Conservation (phyloP, 2,888 invertebrate species). For the Netelia fuscicornis region DNA sequence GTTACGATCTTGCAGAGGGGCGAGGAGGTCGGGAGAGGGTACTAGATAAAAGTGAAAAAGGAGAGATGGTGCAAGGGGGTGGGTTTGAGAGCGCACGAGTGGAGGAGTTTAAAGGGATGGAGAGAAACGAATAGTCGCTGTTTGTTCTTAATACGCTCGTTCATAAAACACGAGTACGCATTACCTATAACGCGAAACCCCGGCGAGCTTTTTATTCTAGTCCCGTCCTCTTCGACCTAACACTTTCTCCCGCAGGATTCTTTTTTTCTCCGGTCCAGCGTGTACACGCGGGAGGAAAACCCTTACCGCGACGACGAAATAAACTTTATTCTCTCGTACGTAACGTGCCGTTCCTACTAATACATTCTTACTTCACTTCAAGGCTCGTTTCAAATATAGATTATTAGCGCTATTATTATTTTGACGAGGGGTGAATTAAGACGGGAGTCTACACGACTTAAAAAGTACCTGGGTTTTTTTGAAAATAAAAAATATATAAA, state of each 20-base stretch:
- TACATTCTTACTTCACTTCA: conserved; percentile 27
- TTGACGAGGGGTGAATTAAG: background rate
- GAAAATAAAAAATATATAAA: background rate
- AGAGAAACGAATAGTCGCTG: conserved; percentile 65
- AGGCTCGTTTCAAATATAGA: background rate
- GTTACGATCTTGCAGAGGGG: conserved; percentile 32
- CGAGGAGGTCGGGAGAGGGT: background rate
- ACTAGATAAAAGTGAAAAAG: conserved; percentile 36
- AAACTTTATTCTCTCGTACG: conserved; percentile 64
- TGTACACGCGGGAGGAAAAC: too few relatives aligned
- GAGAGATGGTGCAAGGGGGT: background rate
- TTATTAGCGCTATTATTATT: background rate
- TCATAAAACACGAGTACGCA: conserved; percentile 68
- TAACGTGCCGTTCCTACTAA: conserved; percentile 43
- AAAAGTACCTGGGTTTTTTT: background rate
- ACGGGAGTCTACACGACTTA: too few relatives aligned
- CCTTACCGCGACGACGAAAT: conserved; percentile 42
- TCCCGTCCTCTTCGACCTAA: background rate
- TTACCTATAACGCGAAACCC: conserved; percentile 36
- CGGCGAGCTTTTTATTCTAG: conserved; percentile 48
- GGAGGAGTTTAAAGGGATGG: conserved; percentile 30
- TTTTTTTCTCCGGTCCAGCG: conserved; percentile 26
- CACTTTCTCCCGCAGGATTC: background rate
- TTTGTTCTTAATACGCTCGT: conserved; percentile 70
- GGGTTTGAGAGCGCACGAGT: conserved; percentile 2